phyloP scores from a whole-genome alignment of 2,113 vertebrate species.

The Podarcis raffonei region DNA sequence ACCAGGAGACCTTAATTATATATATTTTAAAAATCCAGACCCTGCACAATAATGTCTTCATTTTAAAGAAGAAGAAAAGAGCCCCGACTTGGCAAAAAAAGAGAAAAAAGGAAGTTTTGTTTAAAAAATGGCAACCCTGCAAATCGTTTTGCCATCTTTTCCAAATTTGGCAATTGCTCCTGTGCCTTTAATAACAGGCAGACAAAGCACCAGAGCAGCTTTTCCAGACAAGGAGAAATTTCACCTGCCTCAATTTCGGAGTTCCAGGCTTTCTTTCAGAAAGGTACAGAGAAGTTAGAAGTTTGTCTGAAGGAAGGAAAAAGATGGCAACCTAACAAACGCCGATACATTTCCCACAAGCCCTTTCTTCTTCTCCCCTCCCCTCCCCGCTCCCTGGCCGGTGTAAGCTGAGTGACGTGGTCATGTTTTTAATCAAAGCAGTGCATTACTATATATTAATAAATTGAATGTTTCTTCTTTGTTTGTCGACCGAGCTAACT shows the following conservation, averaged over 20 bases:
- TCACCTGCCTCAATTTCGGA: not conserved
- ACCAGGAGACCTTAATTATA: too few species aligned
- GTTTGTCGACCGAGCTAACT: conserved; percentile 23
- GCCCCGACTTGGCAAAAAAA: not conserved
- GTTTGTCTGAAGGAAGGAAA: not conserved
- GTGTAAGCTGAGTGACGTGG: conserved; percentile 20
- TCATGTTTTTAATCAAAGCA: conserved; percentile 30
- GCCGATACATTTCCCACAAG: not conserved
- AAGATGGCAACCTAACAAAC: not conserved
- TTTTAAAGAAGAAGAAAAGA: too few species aligned
- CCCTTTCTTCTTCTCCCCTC: too few species aligned
- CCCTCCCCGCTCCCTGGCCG: not conserved
- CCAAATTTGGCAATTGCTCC: not conserved
- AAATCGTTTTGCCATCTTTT: not conserved
- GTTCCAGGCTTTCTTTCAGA: too few species aligned
- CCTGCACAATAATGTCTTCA: not conserved
- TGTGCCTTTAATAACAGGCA: not conserved
- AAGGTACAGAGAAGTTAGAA: not conserved
- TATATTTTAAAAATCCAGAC: not conserved
- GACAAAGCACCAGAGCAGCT: not conserved
- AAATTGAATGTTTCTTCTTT: conserved; percentile 40
- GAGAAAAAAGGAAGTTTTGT: not conserved
- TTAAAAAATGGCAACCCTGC: not conserved
- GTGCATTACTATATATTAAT: conserved; percentile 36
- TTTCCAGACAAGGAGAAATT: too few species aligned